Base-by-base conservation (phyloP, 1,140 invertebrate genomes). In the Hirudo medicinalis region DNA sequence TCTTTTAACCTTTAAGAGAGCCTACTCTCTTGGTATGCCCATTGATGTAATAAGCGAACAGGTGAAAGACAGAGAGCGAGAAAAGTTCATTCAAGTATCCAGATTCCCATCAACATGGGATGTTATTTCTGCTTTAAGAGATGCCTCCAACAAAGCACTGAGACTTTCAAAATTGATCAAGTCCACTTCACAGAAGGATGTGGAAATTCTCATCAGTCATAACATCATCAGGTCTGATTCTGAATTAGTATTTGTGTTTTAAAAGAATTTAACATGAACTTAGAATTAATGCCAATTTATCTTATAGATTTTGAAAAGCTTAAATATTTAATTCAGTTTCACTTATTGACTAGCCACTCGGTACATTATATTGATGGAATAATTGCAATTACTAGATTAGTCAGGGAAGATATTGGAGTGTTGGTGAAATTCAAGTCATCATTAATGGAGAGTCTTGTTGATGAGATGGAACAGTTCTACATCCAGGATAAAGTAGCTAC, bases 51-150 rank as follows among this genome's bases (percentile, higher is more conserved):
- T 63, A 40, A 29, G 29, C 17, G 55, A 29, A 36, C 40, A 68
- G 22, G 55, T 74, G 27, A 69, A 55, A 54, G 49, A 68, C 27
- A 25, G 66, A 40, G 73, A 74, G 67, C 40, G 67, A 25, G 73
- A 74, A 22, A 74, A 74, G 53, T 74, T 74, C 40, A 54, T 74
- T 20, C 36, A 71, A 11, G 73, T 71, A n/a, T 73, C 55, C 49
- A 57, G 63, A 69, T 55, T 32, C 36, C 68, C 69, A 13, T 29
- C 55, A 0, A 53, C 40, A 19, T 71, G 68, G 68, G 9, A 40
- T 29, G 68, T 73, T 54, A 49, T 73, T 19, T 32, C 49, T 4
- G 32, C 49, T 43, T 25, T 73, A 25, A 32, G 69, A 25, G 53
- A 71, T 17, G 43, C 72, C 11, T 36, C 69, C 15, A 66, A 27